These are phyloP conservation scores for Petromus typicus DNA, from an alignment of 2,113 vertebrate genomes.

Conservation along the genomic window DNA sequence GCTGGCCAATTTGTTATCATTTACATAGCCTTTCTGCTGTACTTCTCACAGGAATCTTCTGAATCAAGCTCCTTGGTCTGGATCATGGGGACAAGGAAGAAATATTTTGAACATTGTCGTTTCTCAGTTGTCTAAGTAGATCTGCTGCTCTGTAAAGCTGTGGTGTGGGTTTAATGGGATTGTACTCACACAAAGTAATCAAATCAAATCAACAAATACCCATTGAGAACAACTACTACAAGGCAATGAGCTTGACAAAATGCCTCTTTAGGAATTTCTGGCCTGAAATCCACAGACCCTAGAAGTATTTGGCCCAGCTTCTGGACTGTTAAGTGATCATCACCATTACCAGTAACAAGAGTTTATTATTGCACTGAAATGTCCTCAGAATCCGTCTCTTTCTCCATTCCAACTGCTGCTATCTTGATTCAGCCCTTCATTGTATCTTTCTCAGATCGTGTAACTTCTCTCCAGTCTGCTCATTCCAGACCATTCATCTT, in stretches of 20 bases:
- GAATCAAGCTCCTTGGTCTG: not conserved
- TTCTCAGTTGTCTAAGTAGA: not conserved
- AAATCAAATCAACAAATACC: conserved; percentile 65
- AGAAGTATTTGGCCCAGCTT: conserved; percentile 65
- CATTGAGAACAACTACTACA: conserved; percentile 44
- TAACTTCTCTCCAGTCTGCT: not conserved
- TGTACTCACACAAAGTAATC: conserved; percentile 45
- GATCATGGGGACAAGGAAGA: not conserved
- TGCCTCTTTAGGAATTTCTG: conserved; percentile 58
- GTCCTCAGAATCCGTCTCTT: conserved; percentile 36
- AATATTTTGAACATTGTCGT: conserved; percentile 15
- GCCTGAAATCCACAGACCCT: conserved; percentile 59
- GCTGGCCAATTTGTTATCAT: not conserved
- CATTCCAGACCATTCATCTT: fast-evolving
- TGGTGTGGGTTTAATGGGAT: conserved; percentile 16
- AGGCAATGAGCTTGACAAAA: conserved; percentile 62
- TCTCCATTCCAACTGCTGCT: not conserved
- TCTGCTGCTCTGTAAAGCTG: not conserved
- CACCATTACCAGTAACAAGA: conserved; percentile 64
- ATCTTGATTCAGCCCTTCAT: not conserved
- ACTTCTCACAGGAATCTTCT: not conserved
- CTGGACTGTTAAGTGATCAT: conserved; percentile 56
- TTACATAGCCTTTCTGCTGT: not conserved
- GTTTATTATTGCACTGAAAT: conserved; percentile 60
- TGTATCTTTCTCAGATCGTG: not conserved